Conservation (phyloP, 2,888 invertebrate species). For the Andrena trimmerana region DNA sequence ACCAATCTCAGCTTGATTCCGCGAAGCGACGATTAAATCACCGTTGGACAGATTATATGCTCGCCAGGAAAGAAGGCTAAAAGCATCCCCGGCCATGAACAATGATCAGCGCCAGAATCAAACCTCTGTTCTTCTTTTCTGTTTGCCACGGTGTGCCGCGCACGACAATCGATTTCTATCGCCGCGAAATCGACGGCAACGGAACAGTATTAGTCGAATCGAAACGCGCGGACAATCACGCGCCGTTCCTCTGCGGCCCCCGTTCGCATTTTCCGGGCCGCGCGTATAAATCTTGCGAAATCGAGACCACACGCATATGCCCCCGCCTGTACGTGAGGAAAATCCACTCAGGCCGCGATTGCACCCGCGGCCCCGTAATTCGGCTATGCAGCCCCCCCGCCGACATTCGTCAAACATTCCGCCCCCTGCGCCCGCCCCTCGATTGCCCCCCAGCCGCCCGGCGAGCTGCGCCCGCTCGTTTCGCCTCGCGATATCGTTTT, state of each 20-base stretch:
- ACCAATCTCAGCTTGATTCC: too few species aligned
- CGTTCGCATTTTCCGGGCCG: conserved; percentile 16
- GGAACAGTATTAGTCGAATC: conserved; percentile 2
- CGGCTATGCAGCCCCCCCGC: conserved; percentile 38
- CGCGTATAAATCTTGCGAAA: conserved; percentile 38
- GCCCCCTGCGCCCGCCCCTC: neutral
- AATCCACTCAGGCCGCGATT: conserved; percentile 35
- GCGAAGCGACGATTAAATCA: too few species aligned
- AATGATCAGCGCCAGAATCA: too few species aligned
- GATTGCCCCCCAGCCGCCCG: neutral
- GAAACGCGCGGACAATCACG: neutral
- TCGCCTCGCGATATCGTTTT: conserved; percentile 30
- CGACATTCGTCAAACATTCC: conserved; percentile 58
- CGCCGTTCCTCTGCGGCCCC: neutral
- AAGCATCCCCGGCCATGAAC: too few species aligned
- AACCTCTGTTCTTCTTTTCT: neutral
- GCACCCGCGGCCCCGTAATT: conserved; percentile 43
- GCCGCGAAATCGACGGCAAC: neutral
- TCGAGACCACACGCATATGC: conserved; percentile 21
- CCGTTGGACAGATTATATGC: too few species aligned
- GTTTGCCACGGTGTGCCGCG: neutral
- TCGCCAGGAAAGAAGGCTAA: too few species aligned
- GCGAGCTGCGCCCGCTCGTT: neutral
- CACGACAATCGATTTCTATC: neutral
- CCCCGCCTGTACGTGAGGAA: conserved; percentile 38